These are phyloP conservation scores for Tyrannus savana DNA, from an alignment of 2,113 vertebrate species.

Conservation along the genomic window DNA sequence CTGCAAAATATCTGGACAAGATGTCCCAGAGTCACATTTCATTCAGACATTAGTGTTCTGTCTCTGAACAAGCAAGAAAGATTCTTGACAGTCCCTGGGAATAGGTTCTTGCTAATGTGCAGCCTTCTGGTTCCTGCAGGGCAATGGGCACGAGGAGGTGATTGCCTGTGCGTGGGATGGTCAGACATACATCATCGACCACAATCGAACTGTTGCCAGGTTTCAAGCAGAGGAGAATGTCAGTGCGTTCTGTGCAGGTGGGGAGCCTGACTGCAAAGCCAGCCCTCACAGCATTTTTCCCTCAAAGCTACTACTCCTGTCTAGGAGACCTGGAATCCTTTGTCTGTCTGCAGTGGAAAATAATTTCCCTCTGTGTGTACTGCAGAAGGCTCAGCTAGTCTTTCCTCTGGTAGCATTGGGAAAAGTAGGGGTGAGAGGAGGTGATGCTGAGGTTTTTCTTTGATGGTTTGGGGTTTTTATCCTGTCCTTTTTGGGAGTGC, in stretches of 20 bases:
- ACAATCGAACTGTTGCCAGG: conserved; percentile 89
- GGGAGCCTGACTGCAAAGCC: background rate
- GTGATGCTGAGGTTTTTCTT: background rate
- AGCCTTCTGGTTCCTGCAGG: conserved; percentile 70
- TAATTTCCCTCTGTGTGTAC: background rate
- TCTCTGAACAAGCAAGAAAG: background rate
- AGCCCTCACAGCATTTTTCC: background rate
- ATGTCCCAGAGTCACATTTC: background rate
- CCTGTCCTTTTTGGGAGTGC: background rate
- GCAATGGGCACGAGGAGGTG: conserved; percentile 93
- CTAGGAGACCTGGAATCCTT: background rate
- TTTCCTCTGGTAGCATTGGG: background rate
- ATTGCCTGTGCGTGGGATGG: conserved; percentile 98
- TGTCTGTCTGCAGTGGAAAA: background rate
- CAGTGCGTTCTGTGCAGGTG: conserved; percentile 96
- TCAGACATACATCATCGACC: conserved; percentile 97
- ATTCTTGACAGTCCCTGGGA: background rate
- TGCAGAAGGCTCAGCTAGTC: background rate
- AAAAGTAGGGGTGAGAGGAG: background rate
- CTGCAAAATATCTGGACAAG: background rate
- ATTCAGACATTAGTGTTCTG: background rate
- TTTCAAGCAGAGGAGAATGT: conserved; percentile 99
- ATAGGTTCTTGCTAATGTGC: background rate
- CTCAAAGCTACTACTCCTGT: background rate
- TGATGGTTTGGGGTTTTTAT: background rate